Evolutionary conservation across 2,888 invertebrate genomes (phyloP), one percentile per base, ranked within the genome.

Genomic region (Troides aeacus): DNA sequence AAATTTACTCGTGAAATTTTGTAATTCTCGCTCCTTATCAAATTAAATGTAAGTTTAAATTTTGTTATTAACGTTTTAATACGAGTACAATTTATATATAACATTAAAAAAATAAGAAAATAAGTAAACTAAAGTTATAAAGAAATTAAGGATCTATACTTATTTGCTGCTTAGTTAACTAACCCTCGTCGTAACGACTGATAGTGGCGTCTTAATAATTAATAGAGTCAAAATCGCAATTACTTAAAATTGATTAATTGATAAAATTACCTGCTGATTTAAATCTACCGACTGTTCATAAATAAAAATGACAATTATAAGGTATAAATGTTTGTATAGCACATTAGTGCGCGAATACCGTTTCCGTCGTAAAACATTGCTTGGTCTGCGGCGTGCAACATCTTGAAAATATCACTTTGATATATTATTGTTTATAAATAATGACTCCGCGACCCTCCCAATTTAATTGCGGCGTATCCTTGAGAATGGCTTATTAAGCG

Each of bases 351-450:
- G 72, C 72, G 70, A 72, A 72, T 78, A 18, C 75, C 77, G 73
- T 72, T 72, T 46, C 5, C 74, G 71, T 73, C 74, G 81, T 82
- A 84, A 86, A 79, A 83, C 84, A 86, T 84, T 75, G 84, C 79
- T 77, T 75, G 79, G 77, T 79, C 77, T 86, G 89, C 85, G 89
- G 89, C 79, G 75, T 75, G 83, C 89, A 83, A 88, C 92, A 92
- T 92, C 90, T 92, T 92, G 91, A 85, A 90, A 88, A 89, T 88
- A 92, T 90, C 90, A 85, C 82, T 84, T 88, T 92, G 92, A 92
- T 92, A 92, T 92, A 92, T 92, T 92, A 92, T 91, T 92, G 91
- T 92, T 92, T 90, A 88, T 90, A 90, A 92, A 90, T 91, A 90
- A 92, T 90, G 88, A 85, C 86, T 84, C 79, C 73, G 80, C 84